Conservation (phyloP, 2,888 invertebrate species). For the Hydrotaea cyrtoneurina region DNA sequence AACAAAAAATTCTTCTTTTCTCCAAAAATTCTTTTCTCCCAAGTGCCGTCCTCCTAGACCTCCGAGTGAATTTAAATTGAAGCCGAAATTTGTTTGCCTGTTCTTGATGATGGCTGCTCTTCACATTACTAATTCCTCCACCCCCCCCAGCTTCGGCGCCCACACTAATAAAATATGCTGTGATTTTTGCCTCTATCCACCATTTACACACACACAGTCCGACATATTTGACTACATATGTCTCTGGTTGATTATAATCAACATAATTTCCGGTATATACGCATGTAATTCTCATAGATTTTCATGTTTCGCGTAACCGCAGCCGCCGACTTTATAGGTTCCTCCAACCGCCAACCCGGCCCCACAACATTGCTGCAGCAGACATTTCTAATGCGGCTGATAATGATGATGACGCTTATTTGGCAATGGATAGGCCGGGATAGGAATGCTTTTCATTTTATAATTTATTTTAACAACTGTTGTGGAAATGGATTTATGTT, state of each 20-base stretch:
- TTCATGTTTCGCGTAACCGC: not conserved
- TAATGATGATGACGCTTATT: conserved; percentile 1
- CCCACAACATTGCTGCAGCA: not conserved
- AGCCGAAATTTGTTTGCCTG: conserved; percentile 31
- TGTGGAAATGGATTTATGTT: conserved; percentile 21
- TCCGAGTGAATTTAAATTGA: not conserved
- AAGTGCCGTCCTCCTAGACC: too few relatives aligned
- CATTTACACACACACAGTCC: not conserved
- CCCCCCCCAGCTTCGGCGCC: too few relatives aligned
- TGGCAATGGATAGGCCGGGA: not conserved
- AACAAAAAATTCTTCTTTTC: too few relatives aligned
- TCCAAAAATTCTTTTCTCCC: too few relatives aligned
- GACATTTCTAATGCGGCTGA: conserved; percentile 16
- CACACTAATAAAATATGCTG: not conserved
- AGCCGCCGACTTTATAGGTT: not conserved
- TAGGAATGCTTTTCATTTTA: not conserved
- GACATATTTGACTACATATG: not conserved
- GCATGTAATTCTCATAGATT: conserved; percentile 53
- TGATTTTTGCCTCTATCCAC: not conserved
- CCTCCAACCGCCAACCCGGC: too few relatives aligned
- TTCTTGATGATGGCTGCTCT: not conserved
- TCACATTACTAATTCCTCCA: not conserved
- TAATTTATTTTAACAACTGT: conserved; percentile 37
- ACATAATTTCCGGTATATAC: conserved; percentile 61
- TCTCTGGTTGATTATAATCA: conserved; percentile 55